Evolutionary conservation across 2,888 invertebrate species (phyloP).

Genomic region (Hypomecis punctinalis): DNA sequence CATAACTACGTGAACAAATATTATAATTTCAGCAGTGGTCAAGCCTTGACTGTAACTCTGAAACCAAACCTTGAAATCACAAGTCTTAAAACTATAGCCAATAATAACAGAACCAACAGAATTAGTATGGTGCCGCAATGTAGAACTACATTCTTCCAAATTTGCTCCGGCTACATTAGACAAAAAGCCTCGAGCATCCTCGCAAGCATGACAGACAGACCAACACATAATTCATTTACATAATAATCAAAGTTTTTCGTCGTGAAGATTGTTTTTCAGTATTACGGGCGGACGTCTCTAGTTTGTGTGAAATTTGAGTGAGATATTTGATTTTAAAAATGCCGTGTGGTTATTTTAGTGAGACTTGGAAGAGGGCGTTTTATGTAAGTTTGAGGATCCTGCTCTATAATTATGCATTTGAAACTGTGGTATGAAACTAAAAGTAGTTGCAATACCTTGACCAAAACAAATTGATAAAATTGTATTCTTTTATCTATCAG

Average conservation of each 20-base stretch:
- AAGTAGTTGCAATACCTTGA: too few species aligned
- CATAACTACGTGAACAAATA: neutral
- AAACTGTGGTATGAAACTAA: too few species aligned
- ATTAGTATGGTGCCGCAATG: constrained; percentile 19
- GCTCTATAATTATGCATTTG: too few species aligned
- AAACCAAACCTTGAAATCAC: constrained; percentile 25
- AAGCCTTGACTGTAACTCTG: neutral
- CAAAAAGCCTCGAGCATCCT: constrained; percentile 61
- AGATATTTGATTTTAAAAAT: constrained; percentile 53
- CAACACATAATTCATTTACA: constrained; percentile 75
- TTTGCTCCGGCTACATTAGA: constrained; percentile 53
- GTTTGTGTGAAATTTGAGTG: constrained; percentile 33
- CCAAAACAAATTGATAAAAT: too few species aligned
- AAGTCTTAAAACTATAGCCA: constrained; percentile 12
- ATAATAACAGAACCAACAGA: neutral
- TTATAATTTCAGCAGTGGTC: neutral
- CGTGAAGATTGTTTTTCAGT: constrained; percentile 56
- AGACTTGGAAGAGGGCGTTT: constrained; percentile 66
- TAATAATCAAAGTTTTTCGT: constrained; percentile 62
- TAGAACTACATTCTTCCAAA: constrained; percentile 36
- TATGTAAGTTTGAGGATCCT: constrained; percentile 62
- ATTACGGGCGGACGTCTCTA: constrained; percentile 28
- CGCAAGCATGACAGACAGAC: constrained; percentile 66
- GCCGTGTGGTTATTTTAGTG: constrained; percentile 79
- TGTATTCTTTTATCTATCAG: too few species aligned